Evolutionary conservation across 2,113 vertebrate genomes (phyloP).

Genomic region (Corythornis madagascariensis): DNA sequence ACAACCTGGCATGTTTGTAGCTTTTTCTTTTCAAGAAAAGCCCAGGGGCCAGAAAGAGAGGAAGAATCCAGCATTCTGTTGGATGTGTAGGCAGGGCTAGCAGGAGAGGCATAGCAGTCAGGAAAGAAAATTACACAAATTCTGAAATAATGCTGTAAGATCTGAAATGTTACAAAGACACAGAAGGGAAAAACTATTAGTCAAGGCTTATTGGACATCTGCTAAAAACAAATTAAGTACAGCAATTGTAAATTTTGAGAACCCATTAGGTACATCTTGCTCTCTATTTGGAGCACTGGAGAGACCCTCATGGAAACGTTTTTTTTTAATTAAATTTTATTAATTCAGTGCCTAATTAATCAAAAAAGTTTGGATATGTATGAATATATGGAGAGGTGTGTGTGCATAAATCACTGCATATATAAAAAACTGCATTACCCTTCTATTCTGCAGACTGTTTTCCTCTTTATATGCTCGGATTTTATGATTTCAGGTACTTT

Average conservation of each 20-base stretch:
- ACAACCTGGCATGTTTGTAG: constrained; percentile 71
- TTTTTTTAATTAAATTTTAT: neutral
- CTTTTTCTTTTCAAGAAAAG: constrained; percentile 66
- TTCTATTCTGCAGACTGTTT: neutral
- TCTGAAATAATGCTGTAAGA: constrained; percentile 22
- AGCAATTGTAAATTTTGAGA: neutral
- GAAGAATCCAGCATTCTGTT: constrained; percentile 2
- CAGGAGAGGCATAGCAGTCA: neutral
- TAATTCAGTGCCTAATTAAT: neutral
- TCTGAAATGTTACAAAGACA: neutral
- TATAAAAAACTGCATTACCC: neutral
- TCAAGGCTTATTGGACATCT: constrained; percentile 9
- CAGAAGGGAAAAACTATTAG: constrained; percentile 9
- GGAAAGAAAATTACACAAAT: constrained; percentile 32
- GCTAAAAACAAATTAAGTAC: neutral
- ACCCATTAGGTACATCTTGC: neutral
- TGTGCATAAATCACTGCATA: neutral
- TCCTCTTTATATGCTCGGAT: neutral
- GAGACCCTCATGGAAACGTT: neutral
- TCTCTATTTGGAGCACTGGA: neutral
- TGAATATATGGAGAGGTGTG: neutral
- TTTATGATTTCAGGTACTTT: neutral
- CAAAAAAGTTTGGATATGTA: neutral
- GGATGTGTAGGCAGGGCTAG: constrained; percentile 8
- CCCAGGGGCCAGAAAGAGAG: constrained; percentile 62